These are phyloP conservation scores for Ernsta delagoae DNA, from an alignment of 2,888 invertebrate genomes.

Conservation along the genomic window DNA sequence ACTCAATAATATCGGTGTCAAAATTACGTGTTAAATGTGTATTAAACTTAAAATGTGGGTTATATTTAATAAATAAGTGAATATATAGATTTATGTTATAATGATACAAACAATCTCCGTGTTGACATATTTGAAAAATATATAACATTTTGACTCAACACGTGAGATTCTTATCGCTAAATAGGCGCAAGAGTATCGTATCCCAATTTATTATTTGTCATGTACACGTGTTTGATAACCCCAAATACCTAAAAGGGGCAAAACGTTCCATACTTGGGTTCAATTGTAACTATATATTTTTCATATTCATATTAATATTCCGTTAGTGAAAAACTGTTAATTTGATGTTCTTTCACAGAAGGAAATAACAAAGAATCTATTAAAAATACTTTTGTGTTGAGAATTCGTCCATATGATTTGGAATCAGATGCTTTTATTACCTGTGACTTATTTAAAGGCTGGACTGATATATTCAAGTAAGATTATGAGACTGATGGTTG, in stretches of 20 bases:
- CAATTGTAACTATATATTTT: slow-evolving; percentile 1
- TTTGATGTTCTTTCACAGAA: background rate
- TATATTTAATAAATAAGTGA: no score
- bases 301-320: background rate
- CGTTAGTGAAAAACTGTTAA: background rate
- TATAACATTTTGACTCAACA: no score
- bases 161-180: no score
- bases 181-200: no score
- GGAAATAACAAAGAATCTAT: background rate
- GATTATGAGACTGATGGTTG: slow-evolving; percentile 54
- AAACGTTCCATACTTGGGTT: background rate
- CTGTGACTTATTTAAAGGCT: slow-evolving; percentile 43
- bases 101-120: no score
- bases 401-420: slow-evolving; percentile 21
- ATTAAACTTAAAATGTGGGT: no score
- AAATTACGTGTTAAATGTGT: no score
- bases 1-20: no score
- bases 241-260: background rate
- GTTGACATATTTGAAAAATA: no score
- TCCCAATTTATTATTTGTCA: no score
- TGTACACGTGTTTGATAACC: no score
- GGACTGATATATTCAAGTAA: slow-evolving; percentile 47
- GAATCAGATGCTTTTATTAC: slow-evolving; percentile 34
- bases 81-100: no score
- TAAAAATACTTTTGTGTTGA: background rate